phyloP scores from a whole-genome alignment of 2,113 vertebrate genomes.

The Anolis sagrei region DNA sequence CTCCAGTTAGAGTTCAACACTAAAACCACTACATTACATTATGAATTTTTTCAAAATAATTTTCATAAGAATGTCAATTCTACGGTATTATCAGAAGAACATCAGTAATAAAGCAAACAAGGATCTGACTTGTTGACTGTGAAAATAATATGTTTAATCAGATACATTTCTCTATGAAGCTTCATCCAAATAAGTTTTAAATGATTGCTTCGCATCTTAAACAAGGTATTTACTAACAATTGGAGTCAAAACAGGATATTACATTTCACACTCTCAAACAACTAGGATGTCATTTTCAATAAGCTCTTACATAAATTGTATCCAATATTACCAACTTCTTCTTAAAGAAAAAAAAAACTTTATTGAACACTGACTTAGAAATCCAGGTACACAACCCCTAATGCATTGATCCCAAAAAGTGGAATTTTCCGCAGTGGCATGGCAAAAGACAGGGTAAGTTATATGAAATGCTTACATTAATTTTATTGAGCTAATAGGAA shows the following conservation, averaged over 20 bases:
- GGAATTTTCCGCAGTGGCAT: too few relatives aligned
- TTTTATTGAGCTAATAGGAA: background rate
- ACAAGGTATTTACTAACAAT: background rate
- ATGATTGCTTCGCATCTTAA: background rate
- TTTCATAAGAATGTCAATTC: background rate
- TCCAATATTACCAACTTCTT: background rate
- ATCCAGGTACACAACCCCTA: background rate
- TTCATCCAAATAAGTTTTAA: background rate
- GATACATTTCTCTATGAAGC: background rate
- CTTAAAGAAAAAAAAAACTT: background rate
- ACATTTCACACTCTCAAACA: background rate
- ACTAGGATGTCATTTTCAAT: background rate
- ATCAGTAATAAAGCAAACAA: background rate
- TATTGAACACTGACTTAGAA: background rate
- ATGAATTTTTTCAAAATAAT: background rate
- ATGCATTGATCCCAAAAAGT: too few relatives aligned
- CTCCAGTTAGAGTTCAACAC: too few relatives aligned
- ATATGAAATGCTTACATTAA: too few relatives aligned
- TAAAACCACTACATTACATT: too few relatives aligned
- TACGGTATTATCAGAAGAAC: background rate
- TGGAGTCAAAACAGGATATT: background rate
- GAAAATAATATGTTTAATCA: background rate
- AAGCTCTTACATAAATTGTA: background rate
- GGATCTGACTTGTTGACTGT: background rate
- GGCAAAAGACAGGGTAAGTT: too few relatives aligned